Conservation (phyloP, 1,140 invertebrate genomes). For the Psix sp. region DNA sequence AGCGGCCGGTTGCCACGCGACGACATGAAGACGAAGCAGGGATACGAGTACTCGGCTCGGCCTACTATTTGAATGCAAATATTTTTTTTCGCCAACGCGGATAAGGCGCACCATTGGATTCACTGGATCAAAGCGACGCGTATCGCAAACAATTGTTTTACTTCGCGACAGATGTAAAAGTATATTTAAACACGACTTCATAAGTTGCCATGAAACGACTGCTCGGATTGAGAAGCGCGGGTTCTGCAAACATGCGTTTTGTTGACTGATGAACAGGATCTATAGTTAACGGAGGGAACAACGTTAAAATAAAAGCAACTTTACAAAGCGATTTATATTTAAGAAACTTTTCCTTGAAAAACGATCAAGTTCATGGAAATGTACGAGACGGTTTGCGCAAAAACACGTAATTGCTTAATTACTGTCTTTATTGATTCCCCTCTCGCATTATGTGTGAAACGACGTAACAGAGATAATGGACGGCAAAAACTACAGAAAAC, state of each 20-base stretch:
- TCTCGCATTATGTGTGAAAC: no score
- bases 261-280: slow-evolving; percentile 13
- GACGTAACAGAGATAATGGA: no score
- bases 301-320: not conserved
- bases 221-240: slow-evolving; percentile 13
- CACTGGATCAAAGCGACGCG: slow-evolving; percentile 43
- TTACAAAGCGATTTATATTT: no score
- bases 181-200: slow-evolving; percentile 33
- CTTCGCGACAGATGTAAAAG: slow-evolving; percentile 33
- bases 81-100: slow-evolving; percentile 59
- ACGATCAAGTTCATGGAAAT: no score
- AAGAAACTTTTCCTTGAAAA: no score
- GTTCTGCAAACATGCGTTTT: slow-evolving; percentile 29
- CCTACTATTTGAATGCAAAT: slow-evolving; percentile 67
- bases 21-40: slow-evolving; percentile 55
- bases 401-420: no score
- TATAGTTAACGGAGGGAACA: slow-evolving; percentile 2
- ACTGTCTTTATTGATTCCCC: no score
- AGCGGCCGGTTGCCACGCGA: slow-evolving; percentile 57
- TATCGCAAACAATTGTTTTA: slow-evolving; percentile 43
- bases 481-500: no score
- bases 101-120: slow-evolving; percentile 45
- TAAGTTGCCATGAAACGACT: slow-evolving; percentile 24
- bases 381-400: no score
- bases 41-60: slow-evolving; percentile 49